Evolutionary conservation across 2,888 invertebrate species (phyloP).

Genomic region (Lypha dubia): DNA sequence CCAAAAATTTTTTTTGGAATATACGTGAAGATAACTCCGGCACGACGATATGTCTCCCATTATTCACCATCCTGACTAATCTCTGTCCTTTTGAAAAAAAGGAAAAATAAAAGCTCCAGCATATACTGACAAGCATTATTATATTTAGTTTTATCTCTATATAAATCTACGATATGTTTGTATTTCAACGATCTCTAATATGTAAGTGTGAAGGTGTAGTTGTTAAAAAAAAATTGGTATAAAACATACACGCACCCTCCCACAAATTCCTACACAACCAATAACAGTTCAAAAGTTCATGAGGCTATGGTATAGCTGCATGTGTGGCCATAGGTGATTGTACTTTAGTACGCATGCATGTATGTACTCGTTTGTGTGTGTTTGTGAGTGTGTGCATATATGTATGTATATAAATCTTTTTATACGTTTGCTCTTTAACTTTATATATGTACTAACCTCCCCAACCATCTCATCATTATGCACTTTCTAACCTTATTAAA

Average conservation of each 20-base stretch:
- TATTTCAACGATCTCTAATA: slow-evolving; percentile 5
- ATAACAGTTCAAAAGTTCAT: slow-evolving; percentile 65
- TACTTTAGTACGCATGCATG: not conserved
- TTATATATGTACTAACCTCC: slow-evolving; percentile 22
- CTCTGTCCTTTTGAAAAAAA: slow-evolving; percentile 1
- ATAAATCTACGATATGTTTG: not conserved
- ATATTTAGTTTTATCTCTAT: slow-evolving; percentile 4
- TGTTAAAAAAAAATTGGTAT: not conserved
- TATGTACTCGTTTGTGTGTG: not conserved
- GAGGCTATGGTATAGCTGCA: slow-evolving; percentile 3
- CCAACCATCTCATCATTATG: slow-evolving; percentile 29
- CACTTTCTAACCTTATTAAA: slow-evolving; percentile 18
- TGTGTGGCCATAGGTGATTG: slow-evolving; percentile 2
- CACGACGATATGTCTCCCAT: not conserved
- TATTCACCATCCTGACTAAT: not conserved
- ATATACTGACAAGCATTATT: not conserved
- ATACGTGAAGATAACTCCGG: too few species aligned
- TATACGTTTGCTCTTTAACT: slow-evolving; percentile 50
- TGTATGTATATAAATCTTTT: not conserved
- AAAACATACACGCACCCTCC: not conserved
- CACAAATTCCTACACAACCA: not conserved
- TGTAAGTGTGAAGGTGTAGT: slow-evolving; percentile 31
- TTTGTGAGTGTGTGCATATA: not conserved
- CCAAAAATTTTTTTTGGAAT: too few species aligned
- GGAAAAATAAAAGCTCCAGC: not conserved